These are phyloP conservation scores for Diceros bicornis DNA, from an alignment of 2,797 vertebrate genomes.

Conservation along the genomic window DNA sequence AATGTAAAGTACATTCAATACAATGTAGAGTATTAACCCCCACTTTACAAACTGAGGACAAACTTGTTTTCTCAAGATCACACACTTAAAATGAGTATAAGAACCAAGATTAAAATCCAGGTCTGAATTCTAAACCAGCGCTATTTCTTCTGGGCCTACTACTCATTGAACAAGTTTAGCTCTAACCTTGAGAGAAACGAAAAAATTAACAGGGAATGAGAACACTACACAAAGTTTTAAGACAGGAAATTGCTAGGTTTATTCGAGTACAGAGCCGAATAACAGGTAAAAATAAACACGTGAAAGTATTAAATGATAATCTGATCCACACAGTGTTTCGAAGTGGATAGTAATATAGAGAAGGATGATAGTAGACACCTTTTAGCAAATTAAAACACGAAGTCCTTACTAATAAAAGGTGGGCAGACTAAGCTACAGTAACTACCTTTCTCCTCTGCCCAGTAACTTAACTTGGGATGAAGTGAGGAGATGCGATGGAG, in stretches of 20 bases:
- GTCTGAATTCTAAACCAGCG: not conserved
- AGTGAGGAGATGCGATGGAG: not conserved
- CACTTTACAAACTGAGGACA: slow-evolving; percentile 1
- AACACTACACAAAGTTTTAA: not conserved
- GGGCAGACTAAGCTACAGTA: not conserved
- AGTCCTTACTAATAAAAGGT: not conserved
- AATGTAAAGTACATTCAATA: too few relatives aligned
- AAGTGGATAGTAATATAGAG: not conserved
- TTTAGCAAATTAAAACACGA: not conserved
- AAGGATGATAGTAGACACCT: not conserved
- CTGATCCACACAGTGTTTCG: not conserved
- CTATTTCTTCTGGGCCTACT: slow-evolving; percentile 11
- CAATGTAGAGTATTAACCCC: not conserved
- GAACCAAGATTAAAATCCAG: slow-evolving; percentile 47
- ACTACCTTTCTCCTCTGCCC: not conserved
- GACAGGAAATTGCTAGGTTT: not conserved
- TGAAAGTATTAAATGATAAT: not conserved
- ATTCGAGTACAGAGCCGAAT: not conserved
- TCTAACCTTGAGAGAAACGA: not conserved
- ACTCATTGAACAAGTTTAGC: not conserved
- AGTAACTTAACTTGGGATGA: not conserved
- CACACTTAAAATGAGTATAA: not conserved
- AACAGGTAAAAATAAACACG: not conserved
- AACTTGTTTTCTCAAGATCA: slow-evolving; percentile 10
- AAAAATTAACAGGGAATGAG: not conserved